Conservation (phyloP, 2,113 vertebrate genomes). For the Sphyrna mokarran region DNA sequence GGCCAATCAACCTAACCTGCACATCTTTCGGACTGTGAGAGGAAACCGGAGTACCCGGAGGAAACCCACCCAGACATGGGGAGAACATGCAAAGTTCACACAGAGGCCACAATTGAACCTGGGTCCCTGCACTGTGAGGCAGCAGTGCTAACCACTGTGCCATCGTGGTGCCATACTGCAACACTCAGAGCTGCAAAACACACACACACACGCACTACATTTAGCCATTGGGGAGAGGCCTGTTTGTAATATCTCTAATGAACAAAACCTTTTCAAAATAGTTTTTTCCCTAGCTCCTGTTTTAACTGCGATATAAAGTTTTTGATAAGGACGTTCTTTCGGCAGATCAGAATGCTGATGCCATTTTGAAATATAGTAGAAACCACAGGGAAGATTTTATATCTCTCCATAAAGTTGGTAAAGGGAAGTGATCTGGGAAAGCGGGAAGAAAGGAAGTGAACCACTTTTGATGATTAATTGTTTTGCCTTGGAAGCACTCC, state of each 20-base stretch:
- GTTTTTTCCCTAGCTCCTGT: neutral
- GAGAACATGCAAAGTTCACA: no score
- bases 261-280: neutral
- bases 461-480: neutral
- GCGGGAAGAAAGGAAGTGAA: neutral
- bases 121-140: no score
- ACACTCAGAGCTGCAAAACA: neutral
- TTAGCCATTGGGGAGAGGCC: neutral
- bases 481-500: neutral
- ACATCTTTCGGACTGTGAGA: no score
- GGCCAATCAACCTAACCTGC: no score
- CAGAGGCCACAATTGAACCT: no score
- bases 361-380: neutral
- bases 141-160: no score
- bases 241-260: neutral
- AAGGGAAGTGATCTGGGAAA: neutral
- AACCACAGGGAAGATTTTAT: neutral
- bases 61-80: no score
- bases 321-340: neutral
- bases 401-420: neutral
- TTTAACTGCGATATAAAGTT: neutral
- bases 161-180: neutral
- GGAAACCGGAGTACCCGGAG: no score
- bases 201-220: neutral
- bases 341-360: neutral